Base-by-base conservation (phyloP, 2,888 invertebrate species). In the Mamestra brassicae region DNA sequence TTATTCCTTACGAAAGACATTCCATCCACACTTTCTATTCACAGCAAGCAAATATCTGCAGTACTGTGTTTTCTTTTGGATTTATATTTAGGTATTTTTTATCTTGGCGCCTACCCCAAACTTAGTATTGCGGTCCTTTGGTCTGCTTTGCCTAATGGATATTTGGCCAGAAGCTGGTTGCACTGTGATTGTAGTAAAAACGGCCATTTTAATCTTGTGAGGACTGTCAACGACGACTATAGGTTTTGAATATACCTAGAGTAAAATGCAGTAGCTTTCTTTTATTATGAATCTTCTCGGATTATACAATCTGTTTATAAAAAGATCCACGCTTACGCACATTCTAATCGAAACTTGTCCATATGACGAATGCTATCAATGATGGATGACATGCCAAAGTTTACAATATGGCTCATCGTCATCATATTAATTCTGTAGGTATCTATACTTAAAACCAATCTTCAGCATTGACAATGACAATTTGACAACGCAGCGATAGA, bases 1-100 rank as follows among this genome's bases (percentile, higher is more conserved):
- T 67, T 81, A 42, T 67, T 66, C n/a, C 62, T 67, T 36, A 52
- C 36, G 62, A 58, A 65, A 74, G 34, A 52, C 61, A 71, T 67
- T 72, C 66, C 63, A 38, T 72, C 66, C 63, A 38, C n/a, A 52
- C 10, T 71, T 64, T 54, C 26, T 45, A 15, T 72, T 70, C 50
- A 6, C 42, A 17, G 36, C 77, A 38, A 3, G 52, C 17, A 66
- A 52, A 60, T 66, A 60, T 63, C 55, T 67, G 72, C 50, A 80
- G 55, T 34, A 60, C 13, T 67, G 13, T 70, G 10, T 66, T 62
- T 65, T 60, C 17, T 54, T 65, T 67, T 50, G 47, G 57, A 6
- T 69, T 70, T 47, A 47, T 58, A 57, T 58, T 47, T 77, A 26
- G 26, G 26, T 72, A 57, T 78, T 5, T 75, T 75, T 47, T 58